Evolutionary conservation across 2,797 vertebrate species (phyloP), one percentile per base, ranked within the genome.

Genomic region (Luscinia megarhynchos): DNA sequence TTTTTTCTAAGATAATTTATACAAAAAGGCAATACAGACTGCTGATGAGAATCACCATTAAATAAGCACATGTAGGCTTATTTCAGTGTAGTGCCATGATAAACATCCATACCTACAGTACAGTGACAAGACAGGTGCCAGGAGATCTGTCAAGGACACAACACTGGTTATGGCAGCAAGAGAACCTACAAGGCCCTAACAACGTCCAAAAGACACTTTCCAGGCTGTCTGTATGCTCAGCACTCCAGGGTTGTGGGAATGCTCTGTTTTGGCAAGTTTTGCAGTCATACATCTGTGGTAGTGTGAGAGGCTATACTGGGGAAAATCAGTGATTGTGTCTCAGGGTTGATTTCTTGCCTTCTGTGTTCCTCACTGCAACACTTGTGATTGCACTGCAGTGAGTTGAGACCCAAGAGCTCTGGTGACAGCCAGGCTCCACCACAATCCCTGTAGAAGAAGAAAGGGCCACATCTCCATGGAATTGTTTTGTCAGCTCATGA

Each of bases 1-100:
- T 72, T 93, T 95, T 95, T 87, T 69, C 51, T 15, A 10, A 94
- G 69, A 74, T 62, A 84, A 84, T 69, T 87, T 93, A 12, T 62
- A 48, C 34, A 66, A 62, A 90, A 79, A 67, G 26, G 20, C 3
- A 1, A 53, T 34, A 21, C 19, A 70, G 55, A 29, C 20, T 84
- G 34, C 17, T 66, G 53, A 61, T 48, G 22, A 84, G 23, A 87
- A 67, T 55, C 22, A 67, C 13, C 20, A 48, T 70, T 59, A 53
- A 72, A 48, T 43, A 84, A 86, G 12, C 27, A 63, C 5, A 12
- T 13, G 2, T 38, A 27, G 12, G 9, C 12, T 92, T 53, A 46
- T 64, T 79, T 80, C 63, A 80, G 12, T 21, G 9, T 63, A 53
- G 30, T 15, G 63, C 32, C 9, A 19, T 78, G 40, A 16, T 50